Base-by-base conservation (phyloP, 2,797 vertebrate species). In the Oryzias dopingdopingensis region DNA sequence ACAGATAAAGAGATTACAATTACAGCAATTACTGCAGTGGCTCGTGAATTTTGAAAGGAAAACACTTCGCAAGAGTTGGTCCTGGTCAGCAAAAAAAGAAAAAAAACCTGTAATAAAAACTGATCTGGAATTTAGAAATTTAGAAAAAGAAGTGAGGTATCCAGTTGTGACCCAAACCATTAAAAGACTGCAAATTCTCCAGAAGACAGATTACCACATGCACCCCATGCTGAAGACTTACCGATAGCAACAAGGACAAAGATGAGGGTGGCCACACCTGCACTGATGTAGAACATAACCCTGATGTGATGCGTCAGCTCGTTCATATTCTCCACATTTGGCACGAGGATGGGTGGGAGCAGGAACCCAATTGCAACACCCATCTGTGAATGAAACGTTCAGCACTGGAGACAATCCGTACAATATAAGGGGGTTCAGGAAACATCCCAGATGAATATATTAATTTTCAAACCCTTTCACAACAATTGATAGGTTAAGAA, bases 311-410 rank as follows among this genome's bases (percentile, higher is more conserved):
- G 52, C 4, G 92, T 92, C 83, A 99, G 89, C 77, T 93, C 77
- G 15, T 93, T 81, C 53, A 70, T 46, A 52, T 96, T 91, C 0
- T 93, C 67, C 66, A 93, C 85, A 47, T 95, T 96, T 7, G 96
- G 96, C 65, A 99, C 93, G 37, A 99, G 85, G 66, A 99, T 74
- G 6, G 97, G 97, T 42, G 97, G 96, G 12, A 98, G 41, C 76
- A 99, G 90, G 84, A 99, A 99, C 7, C 97, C 97, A 42, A 92
- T 79, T 43, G 97, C 97, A 1, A 97, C 91, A 16, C 97, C 97
- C 40, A 99, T 84, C 97, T 99, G 89, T 15, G 26, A 55, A 42
- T 2, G 20, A 76, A 49, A 74, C n/a, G 24, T 10, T 53, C 13
- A 56, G 13, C 2, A 57, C 49, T 46, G 17, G 42, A 49, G 45